A percentile compares a stretch with the other conserved stretches of the same genome.
These are phyloP conservation scores for Oreotrochilus melanogaster DNA, from an alignment of 2,113 vertebrate genomes.

Conservation along the genomic window DNA sequence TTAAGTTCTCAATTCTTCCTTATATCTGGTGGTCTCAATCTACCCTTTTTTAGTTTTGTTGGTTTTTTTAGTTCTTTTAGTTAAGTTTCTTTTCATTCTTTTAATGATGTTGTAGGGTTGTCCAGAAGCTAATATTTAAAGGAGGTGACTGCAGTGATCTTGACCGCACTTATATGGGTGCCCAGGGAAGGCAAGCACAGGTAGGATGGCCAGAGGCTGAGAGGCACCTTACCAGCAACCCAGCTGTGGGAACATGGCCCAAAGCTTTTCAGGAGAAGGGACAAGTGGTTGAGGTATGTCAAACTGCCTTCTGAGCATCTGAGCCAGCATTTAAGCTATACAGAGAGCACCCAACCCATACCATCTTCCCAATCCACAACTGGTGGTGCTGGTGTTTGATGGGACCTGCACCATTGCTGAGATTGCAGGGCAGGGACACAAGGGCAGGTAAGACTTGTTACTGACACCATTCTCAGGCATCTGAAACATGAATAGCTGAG, in stretches of 20 bases:
- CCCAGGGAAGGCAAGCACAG: background rate
- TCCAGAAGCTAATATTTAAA: background rate
- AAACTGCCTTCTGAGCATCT: background rate
- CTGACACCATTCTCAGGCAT: background rate
- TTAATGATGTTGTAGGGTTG: background rate
- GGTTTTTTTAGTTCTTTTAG: background rate
- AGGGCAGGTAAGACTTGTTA: no score
- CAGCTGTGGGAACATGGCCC: accelerated
- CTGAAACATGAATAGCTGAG: background rate
- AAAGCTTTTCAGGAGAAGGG: background rate
- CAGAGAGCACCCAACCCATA: background rate
- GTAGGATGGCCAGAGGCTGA: background rate
- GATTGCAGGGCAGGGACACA: accelerated
- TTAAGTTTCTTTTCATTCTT: background rate
- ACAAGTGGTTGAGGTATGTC: background rate
- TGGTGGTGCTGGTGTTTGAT: background rate
- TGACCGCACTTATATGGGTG: background rate
- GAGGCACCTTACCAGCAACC: background rate
- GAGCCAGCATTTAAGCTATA: background rate
- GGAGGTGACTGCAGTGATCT: background rate
- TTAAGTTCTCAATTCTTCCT: background rate
- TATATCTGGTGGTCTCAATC: background rate
- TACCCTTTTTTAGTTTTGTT: background rate
- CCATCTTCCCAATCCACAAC: accelerated
- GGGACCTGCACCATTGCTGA: accelerated